Evolutionary conservation across 2,797 vertebrate species (phyloP), one percentile per base, ranked within the genome.

Genomic region (Passerculus sandwichensis): DNA sequence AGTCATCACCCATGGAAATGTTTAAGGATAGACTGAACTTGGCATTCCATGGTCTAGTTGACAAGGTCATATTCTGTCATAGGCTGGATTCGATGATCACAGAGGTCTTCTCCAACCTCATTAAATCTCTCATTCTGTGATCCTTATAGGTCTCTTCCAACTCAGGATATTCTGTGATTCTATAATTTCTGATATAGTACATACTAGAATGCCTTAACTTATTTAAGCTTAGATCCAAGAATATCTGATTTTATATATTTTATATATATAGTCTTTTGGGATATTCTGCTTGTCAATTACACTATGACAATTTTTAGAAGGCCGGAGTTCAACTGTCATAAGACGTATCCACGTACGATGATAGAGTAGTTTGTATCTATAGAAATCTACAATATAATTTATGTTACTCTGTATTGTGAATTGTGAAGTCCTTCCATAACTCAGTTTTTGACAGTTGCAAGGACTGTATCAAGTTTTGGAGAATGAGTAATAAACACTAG

Each of bases 1-100:
- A 65, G n/a, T n/a, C 20, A 66, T 13, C 0, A 0, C 27, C 16
- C 6, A 29, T 59, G 29, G 15, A n/a, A 36, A 4, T 9, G 5
- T n/a, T 73, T 53, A 47, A 60, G 29, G 25, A 53, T 6, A n/a
- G 53, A 22, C 16, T 45, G 32, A 29, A 73, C 0, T 1, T 73
- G 22, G 23, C 16, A 15, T 8, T 45, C 38, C 13, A 10, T 53
- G 10, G 18, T 22, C 17, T 73, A 30, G 29, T 15, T 73, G 20
- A 53, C 23, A 30, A 15, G 5, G 11, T 47, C 2, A 1, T 34
- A 10, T 45, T 53, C 16, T 32, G 53, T 45, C 25, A 34, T 5
- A 40, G 9, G 10, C 6, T 53, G 38, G 17, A 66, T 27, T 53
- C 0, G 0, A 17, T 40, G 11, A 53, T 26, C n/a, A 34, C 29